Evolutionary conservation across 2,113 vertebrate genomes (phyloP), one percentile per base, ranked within the genome.

Genomic region (Odocoileus hemionus): DNA sequence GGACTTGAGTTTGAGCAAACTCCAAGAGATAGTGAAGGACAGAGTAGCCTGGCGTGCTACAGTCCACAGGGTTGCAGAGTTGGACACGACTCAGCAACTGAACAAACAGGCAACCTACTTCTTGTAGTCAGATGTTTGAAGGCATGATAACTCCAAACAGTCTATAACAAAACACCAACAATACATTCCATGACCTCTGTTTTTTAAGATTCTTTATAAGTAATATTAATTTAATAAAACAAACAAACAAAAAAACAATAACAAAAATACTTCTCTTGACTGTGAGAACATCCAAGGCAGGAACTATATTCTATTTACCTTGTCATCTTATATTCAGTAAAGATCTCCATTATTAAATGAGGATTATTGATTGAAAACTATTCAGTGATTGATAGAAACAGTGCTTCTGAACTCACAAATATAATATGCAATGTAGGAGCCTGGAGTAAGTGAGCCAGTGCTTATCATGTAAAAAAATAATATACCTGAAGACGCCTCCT

Each of bases 321-420:
- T 93, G 16, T 52, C 82, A 58, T 47, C 33, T 84, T 88, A 47
- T 43, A 8, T 54, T 83, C 43, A 86, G n/a, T 47, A 91, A 88
- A 97, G 70, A 36, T 11, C 23, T 33, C 80, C 21, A 86, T 78
- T 96, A 86, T 70, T 96, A 91, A 93, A 88, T 45, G 93, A 95
- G 58, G 58, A 94, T 39, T 43, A 70, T 0, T 94, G 60, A 55
- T 28, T 88, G 26, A 95, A 93, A 87, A 21, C 30, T 21, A 94
- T 54, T 92, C 61, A 86, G n/a, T 74, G 30, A 86, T 50, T 83
- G 47, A 60, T 3, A 28, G 33, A 80, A 87, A 90, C 10, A 89
- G 19, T 30, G 21, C 74, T 91, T 88, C 43, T 25, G 15, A 95
- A 45, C 21, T 86, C 54, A 47, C 39, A 89, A 91, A 85, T 52